These are phyloP conservation scores for Sycophila texana DNA, from an alignment of 2,888 invertebrate species.

Conservation along the genomic window DNA sequence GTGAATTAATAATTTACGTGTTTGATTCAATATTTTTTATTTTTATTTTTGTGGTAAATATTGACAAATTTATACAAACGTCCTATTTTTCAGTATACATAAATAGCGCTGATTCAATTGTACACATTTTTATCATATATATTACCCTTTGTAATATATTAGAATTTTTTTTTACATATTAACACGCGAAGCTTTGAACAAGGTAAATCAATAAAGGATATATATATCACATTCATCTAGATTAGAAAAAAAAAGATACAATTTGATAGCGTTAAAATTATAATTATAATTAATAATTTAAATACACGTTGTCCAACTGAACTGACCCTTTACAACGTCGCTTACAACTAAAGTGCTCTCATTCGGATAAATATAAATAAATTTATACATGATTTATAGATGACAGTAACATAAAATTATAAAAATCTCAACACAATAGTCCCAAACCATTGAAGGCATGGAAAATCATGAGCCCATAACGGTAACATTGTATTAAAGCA, in stretches of 20 bases:
- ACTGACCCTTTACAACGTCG: neutral
- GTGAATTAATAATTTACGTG: neutral
- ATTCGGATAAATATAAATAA: slow-evolving; percentile 12
- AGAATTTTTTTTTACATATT: slow-evolving; percentile 17
- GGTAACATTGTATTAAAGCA: neutral
- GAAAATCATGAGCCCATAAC: slow-evolving; percentile 8
- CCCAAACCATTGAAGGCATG: neutral
- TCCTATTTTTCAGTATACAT: neutral
- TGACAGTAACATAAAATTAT: neutral
- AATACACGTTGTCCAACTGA: neutral
- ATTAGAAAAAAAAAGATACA: slow-evolving; percentile 11
- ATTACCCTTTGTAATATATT: slow-evolving; percentile 27
- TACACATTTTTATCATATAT: slow-evolving; percentile 27
- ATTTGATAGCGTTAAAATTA: too few species aligned
- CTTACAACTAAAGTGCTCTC: neutral
- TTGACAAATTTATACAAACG: slow-evolving; percentile 38
- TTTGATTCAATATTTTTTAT: slow-evolving; percentile 18
- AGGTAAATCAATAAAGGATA: slow-evolving; percentile 30
- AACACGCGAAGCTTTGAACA: slow-evolving; percentile 10
- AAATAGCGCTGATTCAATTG: slow-evolving; percentile 14
- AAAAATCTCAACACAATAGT: too few species aligned
- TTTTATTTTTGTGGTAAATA: slow-evolving; percentile 32
- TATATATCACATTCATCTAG: slow-evolving; percentile 37
- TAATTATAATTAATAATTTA: slow-evolving; percentile 4
- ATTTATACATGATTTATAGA: neutral